A percentile compares a stretch with the other conserved stretches of the same genome.
Conservation (phyloP, 2,113 vertebrate species). For the Vireo altiloquus region DNA sequence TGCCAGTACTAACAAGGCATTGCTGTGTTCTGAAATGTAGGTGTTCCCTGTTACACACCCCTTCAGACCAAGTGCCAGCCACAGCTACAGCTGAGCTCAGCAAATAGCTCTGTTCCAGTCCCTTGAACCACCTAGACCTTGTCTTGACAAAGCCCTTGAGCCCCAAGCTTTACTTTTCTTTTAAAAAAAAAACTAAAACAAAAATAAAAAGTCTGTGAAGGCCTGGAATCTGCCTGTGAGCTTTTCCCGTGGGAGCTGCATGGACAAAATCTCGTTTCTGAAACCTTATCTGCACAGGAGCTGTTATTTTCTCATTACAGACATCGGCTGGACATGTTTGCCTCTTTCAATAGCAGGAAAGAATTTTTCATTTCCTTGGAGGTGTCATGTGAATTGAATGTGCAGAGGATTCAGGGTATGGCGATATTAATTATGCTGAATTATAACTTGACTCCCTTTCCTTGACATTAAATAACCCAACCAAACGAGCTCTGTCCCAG, state of each 20-base stretch:
- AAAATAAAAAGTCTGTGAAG: neutral
- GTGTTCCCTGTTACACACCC: neutral
- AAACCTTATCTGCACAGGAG: neutral
- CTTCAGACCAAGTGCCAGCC: neutral
- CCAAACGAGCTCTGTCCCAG: neutral
- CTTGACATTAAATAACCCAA: constrained; percentile 15
- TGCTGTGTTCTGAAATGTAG: neutral
- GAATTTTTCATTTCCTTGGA: constrained; percentile 47
- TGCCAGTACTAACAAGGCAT: neutral
- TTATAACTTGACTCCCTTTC: constrained; percentile 58
- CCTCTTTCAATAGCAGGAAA: constrained; percentile 18
- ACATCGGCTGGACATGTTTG: constrained; percentile 10
- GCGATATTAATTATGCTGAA: constrained; percentile 28
- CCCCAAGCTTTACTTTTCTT: neutral
- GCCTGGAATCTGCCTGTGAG: neutral
- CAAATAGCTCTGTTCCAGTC: neutral
- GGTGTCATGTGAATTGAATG: neutral
- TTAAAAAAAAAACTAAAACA: neutral
- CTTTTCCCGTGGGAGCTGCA: neutral
- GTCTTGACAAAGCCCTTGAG: neutral
- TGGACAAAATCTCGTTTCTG: neutral
- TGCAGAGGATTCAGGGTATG: neutral
- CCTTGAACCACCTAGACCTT: neutral
- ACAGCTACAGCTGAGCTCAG: neutral
- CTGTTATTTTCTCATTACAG: neutral